Evolutionary conservation across 2,888 invertebrate genomes (phyloP).

Genomic region (Venusia cambrica): DNA sequence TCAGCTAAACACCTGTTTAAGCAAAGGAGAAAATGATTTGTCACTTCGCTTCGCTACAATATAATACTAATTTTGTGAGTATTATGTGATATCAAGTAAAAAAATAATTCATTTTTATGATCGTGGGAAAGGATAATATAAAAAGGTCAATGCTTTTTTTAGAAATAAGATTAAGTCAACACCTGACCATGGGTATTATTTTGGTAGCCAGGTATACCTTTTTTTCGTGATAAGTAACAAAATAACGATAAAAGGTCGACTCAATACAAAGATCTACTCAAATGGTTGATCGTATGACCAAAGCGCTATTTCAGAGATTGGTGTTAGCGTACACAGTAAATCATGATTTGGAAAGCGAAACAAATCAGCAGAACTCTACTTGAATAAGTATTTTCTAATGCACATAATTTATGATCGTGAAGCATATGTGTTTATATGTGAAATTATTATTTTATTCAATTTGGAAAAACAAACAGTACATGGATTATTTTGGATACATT

Average conservation of each 20-base stretch:
- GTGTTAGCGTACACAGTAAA: constrained; percentile 34
- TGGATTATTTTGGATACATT: too few relatives aligned
- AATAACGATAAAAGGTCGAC: constrained; percentile 5
- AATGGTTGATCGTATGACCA: too few relatives aligned
- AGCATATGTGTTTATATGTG: too few relatives aligned
- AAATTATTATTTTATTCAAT: too few relatives aligned
- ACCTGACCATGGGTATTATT: constrained; percentile 56
- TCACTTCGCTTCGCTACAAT: not conserved
- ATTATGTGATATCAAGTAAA: not conserved
- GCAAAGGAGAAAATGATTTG: constrained; percentile 15
- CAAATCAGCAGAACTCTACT: constrained; percentile 28
- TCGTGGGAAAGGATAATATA: constrained; percentile 61
- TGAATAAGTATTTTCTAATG: constrained; percentile 5
- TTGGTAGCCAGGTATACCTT: constrained; percentile 60
- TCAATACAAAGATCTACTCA: not conserved
- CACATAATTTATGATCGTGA: too few relatives aligned
- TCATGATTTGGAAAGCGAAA: constrained; percentile 37
- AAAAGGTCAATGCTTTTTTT: constrained; percentile 42
- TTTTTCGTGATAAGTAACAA: constrained; percentile 32
- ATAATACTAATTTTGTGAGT: constrained; percentile 1
- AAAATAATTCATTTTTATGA: constrained; percentile 32
- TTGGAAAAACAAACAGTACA: too few relatives aligned
- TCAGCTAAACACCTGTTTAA: constrained; percentile 12
- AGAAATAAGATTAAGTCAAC: constrained; percentile 53
- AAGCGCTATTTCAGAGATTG: constrained; percentile 19